Evolutionary conservation across 2,888 invertebrate species (phyloP).

Genomic region (Xylota sylvarum): DNA sequence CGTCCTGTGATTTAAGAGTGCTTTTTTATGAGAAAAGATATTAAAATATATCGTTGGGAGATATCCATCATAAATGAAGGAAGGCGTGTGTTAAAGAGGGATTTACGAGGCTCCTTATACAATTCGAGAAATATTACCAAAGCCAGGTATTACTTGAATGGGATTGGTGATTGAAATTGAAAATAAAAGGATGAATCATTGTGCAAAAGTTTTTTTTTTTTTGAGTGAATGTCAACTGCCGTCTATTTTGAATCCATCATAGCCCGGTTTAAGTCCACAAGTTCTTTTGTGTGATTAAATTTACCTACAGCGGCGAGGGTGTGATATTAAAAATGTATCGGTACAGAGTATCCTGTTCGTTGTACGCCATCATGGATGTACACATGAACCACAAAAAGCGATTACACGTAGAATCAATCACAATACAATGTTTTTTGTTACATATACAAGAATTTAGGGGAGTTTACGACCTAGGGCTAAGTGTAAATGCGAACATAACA

Average conservation of each 20-base stretch:
- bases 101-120: neutral
- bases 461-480: neutral
- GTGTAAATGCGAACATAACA: neutral
- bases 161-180: neutral
- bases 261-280: neutral
- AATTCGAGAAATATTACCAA: neutral
- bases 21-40: slow-evolving; percentile 20
- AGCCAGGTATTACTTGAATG: neutral
- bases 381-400: neutral
- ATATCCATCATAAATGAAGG: slow-evolving; percentile 1
- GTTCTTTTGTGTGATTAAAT: neutral
- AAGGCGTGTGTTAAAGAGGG: neutral
- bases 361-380: neutral
- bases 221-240: too few species aligned
- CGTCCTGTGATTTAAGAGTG: slow-evolving; percentile 11
- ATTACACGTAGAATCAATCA: slow-evolving; percentile 30
- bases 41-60: neutral
- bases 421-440: slow-evolving; percentile 3
- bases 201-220: too few species aligned
- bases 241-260: too few species aligned
- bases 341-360: neutral
- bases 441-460: neutral
- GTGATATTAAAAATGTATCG: too few species aligned
- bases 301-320: too few species aligned
- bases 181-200: neutral